Evolutionary conservation across 2,113 vertebrate species (phyloP).

Genomic region (Anseranas semipalmata): DNA sequence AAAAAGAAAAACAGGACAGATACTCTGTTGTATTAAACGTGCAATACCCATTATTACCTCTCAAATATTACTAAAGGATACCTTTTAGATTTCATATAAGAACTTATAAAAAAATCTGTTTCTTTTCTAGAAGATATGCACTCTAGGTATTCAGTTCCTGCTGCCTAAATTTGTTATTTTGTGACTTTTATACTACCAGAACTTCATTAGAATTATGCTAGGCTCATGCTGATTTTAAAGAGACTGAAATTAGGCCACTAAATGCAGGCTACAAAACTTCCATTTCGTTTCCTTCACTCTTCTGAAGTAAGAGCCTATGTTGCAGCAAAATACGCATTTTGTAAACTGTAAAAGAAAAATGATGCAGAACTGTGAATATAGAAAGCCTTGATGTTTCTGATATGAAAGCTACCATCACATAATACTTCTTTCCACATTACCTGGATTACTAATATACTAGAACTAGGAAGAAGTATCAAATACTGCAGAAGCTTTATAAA

Average conservation of each 20-base stretch:
- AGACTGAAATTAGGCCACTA: neutral
- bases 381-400: neutral
- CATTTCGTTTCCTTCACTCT: neutral
- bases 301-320: neutral
- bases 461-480: constrained; percentile 8
- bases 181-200: neutral
- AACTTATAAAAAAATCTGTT: neutral
- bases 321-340: neutral
- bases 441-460: constrained; percentile 9
- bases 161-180: neutral
- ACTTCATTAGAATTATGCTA: neutral
- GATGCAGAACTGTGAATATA: neutral
- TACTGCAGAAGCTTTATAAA: neutral
- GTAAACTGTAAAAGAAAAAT: neutral
- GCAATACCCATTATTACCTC: constrained; percentile 54
- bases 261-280: neutral
- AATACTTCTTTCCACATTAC: neutral
- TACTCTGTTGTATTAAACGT: constrained; percentile 71
- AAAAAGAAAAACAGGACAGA: constrained; percentile 10
- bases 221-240: neutral
- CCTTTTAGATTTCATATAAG: constrained; percentile 15
- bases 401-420: neutral
- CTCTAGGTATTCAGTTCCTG: neutral
- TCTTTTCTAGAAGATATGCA: neutral
- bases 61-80: constrained; percentile 57